Evolutionary conservation across 2,113 vertebrate genomes (phyloP).

Genomic region (Catharus bicknelli): DNA sequence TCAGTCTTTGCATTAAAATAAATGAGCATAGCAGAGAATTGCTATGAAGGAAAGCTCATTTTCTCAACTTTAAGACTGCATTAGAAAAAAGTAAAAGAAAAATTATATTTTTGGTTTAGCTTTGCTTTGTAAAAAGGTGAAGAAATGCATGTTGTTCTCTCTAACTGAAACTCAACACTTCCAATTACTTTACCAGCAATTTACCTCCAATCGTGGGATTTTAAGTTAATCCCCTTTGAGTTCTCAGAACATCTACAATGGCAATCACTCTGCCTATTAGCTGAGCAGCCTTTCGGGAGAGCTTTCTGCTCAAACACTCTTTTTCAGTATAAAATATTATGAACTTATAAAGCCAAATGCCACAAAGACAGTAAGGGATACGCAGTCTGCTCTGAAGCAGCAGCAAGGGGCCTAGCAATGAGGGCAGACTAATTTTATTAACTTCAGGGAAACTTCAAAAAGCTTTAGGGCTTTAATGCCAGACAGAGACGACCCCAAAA

Average conservation of each 20-base stretch:
- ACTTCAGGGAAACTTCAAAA: constrained; percentile 81
- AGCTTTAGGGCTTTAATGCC: constrained; percentile 73
- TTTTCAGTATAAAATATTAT: constrained; percentile 64
- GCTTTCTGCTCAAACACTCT: neutral
- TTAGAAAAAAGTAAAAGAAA: neutral
- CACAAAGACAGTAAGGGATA: constrained; percentile 57
- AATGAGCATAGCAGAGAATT: neutral
- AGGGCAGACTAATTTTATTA: constrained; percentile 80
- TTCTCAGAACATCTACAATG: constrained; percentile 40
- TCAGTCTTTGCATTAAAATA: neutral
- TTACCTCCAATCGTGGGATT: constrained; percentile 29
- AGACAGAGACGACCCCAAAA: constrained; percentile 75
- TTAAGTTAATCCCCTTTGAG: constrained; percentile 35
- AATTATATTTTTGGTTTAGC: neutral
- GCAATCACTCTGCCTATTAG: constrained; percentile 45
- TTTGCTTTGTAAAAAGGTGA: neutral
- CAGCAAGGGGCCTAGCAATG: constrained; percentile 63
- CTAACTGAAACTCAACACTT: constrained; percentile 28
- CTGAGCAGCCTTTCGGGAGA: constrained; percentile 42
- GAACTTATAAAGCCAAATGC: constrained; percentile 57
- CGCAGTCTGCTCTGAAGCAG: constrained; percentile 40
- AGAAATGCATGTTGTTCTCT: constrained; percentile 7
- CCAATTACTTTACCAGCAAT: constrained; percentile 46
- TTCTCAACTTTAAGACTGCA: neutral
- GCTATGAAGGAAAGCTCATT: neutral